Evolutionary conservation across 2,888 invertebrate genomes (phyloP).

Genomic region (Hirudinaria manillensis): DNA sequence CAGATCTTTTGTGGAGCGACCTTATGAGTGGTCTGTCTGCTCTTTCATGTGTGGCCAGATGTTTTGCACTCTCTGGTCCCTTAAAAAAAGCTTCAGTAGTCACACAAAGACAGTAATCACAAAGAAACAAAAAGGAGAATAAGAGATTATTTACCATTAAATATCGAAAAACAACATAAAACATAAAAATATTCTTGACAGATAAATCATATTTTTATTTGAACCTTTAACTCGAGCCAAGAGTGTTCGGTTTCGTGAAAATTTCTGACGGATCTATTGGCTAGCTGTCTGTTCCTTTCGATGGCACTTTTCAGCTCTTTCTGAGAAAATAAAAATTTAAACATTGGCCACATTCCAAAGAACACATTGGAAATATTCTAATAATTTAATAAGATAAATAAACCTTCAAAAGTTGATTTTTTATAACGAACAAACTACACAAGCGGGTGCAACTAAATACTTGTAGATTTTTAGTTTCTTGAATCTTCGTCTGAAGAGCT

Average conservation of each 20-base stretch:
- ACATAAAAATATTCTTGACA: too few relatives aligned
- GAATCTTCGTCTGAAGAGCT: neutral
- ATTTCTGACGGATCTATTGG: conserved; percentile 2
- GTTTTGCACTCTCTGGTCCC: conserved; percentile 8
- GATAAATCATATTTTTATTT: too few relatives aligned
- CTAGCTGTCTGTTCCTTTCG: conserved; percentile 11
- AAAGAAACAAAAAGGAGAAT: too few relatives aligned
- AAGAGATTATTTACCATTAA: too few relatives aligned
- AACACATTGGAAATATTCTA: neutral
- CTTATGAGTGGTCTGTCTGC: conserved; percentile 8
- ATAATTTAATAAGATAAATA: neutral
- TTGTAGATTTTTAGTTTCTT: neutral
- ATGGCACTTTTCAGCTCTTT: conserved; percentile 16
- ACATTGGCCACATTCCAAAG: neutral
- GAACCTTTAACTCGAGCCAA: conserved; percentile 5
- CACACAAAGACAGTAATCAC: too few relatives aligned
- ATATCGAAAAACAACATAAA: too few relatives aligned
- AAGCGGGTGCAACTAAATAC: neutral
- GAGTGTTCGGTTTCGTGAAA: conserved; percentile 1
- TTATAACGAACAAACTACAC: neutral
- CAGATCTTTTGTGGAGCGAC: neutral
- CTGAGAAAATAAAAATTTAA: neutral
- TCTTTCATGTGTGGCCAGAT: neutral
- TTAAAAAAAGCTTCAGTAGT: neutral
- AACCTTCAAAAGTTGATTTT: neutral